Base-by-base conservation (phyloP, 2,888 invertebrate genomes). In the Ormyrus rosae region DNA sequence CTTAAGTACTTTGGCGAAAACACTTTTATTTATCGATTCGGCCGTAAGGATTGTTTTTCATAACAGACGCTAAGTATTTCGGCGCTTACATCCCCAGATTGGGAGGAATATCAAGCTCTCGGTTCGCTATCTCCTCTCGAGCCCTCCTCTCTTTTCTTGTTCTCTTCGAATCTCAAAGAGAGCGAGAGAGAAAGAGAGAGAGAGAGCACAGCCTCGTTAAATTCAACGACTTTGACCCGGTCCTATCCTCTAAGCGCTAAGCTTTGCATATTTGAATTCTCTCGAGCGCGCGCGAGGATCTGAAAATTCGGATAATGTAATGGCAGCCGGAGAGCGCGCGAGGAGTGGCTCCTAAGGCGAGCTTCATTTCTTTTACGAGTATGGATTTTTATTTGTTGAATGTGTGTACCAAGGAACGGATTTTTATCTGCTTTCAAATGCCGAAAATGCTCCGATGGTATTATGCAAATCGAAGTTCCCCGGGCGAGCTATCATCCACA, bases 211-310 rank as follows among this genome's bases (percentile, higher is more conserved):
- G 13, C 53, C 50, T 69, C 73, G 73, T 79, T 79, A 73, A 79
- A 74, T 69, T 63, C 73, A 79, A 79, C 73, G 79, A 74, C 73
- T 74, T 69, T 73, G 79, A 79, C 79, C 73, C 58, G 68, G 50
- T 74, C 69, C 72, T 73, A 56, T 51, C 64, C 58, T 46, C 71
- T 34, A 53, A 51, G 60, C 64, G 51, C 55, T 34, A 50, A 69
- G 69, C 69, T 79, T 79, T 74, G 69, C 79, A 79, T 79, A 69
- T 73, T 79, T 69, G 74, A 74, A 79, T 79, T 68, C 45, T 45
- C 73, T 7, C 7, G 51, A 9, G 56, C n/a, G 13, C 61, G 11
- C 56, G 5, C 46, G 48, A 56, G 19, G 48, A 64, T 58, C 53
- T n/a, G 51, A 72, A 72, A 72, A 72, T 78, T 72, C 67, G 67